phyloP scores from a whole-genome alignment of 1,140 invertebrate genomes.

The Drosophila arawakana region DNA sequence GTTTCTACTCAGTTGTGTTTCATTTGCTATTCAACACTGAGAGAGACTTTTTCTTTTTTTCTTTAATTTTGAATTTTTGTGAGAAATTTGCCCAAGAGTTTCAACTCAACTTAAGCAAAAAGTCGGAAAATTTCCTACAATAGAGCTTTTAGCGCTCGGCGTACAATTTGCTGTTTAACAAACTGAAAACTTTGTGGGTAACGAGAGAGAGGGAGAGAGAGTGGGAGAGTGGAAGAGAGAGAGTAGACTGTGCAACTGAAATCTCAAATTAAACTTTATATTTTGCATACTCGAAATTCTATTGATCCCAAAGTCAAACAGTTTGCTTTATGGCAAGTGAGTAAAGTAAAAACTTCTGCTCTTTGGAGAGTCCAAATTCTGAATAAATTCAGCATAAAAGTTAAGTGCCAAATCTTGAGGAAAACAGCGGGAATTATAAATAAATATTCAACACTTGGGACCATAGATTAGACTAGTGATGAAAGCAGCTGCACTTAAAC shows the following conservation, averaged over 20 bases:
- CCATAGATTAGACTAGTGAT: too few relatives aligned
- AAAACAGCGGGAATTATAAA: neutral
- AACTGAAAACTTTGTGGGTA: conserved; percentile 1
- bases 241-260: neutral
- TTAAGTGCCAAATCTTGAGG: neutral
- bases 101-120: conserved; percentile 13
- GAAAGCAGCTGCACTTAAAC: too few relatives aligned
- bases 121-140: neutral
- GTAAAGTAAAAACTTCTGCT: neutral
- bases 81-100: conserved; percentile 9
- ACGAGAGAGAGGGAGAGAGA: neutral
- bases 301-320: conserved; percentile 19
- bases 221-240: neutral
- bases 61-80: neutral
- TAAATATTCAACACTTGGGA: too few relatives aligned
- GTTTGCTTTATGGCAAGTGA: neutral
- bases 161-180: conserved; percentile 15
- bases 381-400: neutral
- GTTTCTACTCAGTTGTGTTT: neutral
- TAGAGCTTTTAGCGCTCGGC: conserved; percentile 15
- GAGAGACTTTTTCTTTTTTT: neutral
- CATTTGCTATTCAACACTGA: conserved; percentile 2
- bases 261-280: conserved; percentile 11
- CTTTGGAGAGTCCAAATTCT: neutral
- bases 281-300: neutral